Evolutionary conservation across 2,113 vertebrate species (phyloP), one percentile per base, ranked within the genome.

Genomic region (Aptenodytes patagonicus): DNA sequence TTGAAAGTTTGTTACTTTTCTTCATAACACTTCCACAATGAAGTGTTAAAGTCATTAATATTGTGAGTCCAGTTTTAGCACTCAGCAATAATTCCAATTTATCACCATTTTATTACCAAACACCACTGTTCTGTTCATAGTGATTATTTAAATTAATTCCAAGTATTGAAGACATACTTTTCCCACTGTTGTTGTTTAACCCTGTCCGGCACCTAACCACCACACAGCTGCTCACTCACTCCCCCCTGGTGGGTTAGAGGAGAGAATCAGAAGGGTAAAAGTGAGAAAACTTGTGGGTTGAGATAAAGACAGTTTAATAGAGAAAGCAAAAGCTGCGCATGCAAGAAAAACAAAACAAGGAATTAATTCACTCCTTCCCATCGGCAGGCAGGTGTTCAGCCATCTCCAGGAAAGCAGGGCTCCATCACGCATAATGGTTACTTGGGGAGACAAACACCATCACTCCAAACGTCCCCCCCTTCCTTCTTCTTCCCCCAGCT

Each of bases 141-240:
- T 34, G 22, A 87, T 70, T 89, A 95, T 76, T 87, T 85, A 55
- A 94, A 91, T 82, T 65, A 95, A 82, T 87, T 95, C 25, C 11
- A 65, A 42, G 12, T 72, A 22, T 34, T 44, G 51, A 82, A 82
- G 34, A 44, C 25, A 75, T 54, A 22, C 2, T 93, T 92, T 94
- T 68, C 6, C 11, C 28, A 70, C 10, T 79, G 8, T 21, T 6
- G 13, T 58, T 20, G 8, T 58, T 58, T 58, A 34, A 58, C 12
- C 19, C 4, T 7, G 1, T 11, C 46, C 66, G 8, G 7, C 21
- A 57, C 21, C 7, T 38, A 58, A 77, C 36, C 29, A 28, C 24
- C 5, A 24, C 9, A 52, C 2, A 29, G 17, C 3, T 44, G 10
- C 70, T 75, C 49, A 9, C 7, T 18, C 18, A 62, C 21, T 55